Evolutionary conservation across 2,888 invertebrate genomes (phyloP), one percentile per base, ranked within the genome.

Genomic region (Volucella inanis): DNA sequence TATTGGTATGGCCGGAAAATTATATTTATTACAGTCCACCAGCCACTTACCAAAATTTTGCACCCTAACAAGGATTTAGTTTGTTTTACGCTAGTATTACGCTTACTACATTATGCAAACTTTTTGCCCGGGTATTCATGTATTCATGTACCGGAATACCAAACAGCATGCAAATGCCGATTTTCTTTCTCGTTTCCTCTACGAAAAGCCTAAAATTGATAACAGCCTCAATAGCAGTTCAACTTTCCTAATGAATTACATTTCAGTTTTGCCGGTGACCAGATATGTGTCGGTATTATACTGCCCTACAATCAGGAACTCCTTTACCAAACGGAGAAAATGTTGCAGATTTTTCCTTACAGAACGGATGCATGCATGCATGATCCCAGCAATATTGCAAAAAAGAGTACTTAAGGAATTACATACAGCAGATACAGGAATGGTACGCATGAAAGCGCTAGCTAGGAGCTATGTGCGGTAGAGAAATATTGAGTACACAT

Each of bases 391-490:
- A 55, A n/a, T 41, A 3, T 55, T 75, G 6, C 62, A 61, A 52
- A 80, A 47, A 45, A 68, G 80, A 67, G 41, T 68, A 14, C 64
- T 82, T 3, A 64, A 72, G 11, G 59, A 82, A 43, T 67, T 71
- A 12, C 71, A 77, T 11, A 57, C 50, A 0, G 65, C 49, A n/a
- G 75, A 70, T n/a, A n/a, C n/a, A n/a, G n/a, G n/a, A n/a, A n/a
- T n/a, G n/a, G n/a, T n/a, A n/a, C n/a, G n/a, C n/a, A n/a, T n/a
- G n/a, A n/a, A n/a, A n/a, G n/a, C n/a, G n/a, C n/a, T n/a, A n/a
- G n/a, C n/a, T n/a, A n/a, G n/a, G n/a, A n/a, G n/a, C n/a, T n/a
- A n/a, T n/a, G n/a, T n/a, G n/a, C n/a, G n/a, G n/a, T n/a, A n/a
- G n/a, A n/a, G n/a, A n/a, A n/a, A n/a, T n/a, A n/a, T n/a, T n/a